phyloP scores from a whole-genome alignment of 2,113 vertebrate genomes.

The human region DNA sequence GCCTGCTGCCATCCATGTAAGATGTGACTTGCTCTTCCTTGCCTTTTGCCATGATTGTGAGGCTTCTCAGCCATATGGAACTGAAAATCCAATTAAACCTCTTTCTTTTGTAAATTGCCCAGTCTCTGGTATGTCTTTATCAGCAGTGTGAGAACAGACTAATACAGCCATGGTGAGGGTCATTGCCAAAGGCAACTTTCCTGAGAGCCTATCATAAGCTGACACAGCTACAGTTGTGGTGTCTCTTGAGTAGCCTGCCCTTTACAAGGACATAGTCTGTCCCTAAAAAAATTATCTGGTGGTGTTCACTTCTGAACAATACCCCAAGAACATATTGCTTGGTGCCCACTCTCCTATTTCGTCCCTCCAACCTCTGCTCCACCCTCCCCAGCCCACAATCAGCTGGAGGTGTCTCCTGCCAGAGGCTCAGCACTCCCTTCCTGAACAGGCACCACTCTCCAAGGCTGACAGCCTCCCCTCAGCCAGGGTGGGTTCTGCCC shows the following conservation, averaged over 20 bases:
- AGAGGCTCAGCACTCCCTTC: too few relatives aligned
- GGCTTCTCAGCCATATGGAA: too few relatives aligned
- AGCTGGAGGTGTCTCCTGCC: neutral
- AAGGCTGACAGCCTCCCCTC: neutral
- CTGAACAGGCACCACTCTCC: rapidly evolving
- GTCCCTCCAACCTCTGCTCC: neutral
- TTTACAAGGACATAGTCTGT: rapidly evolving
- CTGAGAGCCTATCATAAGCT: neutral
- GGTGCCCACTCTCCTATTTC: neutral
- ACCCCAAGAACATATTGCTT: neutral
- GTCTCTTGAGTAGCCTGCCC: neutral
- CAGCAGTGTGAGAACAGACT: too few relatives aligned
- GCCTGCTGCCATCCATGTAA: too few relatives aligned
- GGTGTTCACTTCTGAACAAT: neutral
- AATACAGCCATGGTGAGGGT: neutral
- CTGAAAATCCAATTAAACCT: too few relatives aligned
- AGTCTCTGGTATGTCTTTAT: too few relatives aligned
- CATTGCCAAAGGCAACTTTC: neutral
- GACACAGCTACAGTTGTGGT: rapidly evolving
- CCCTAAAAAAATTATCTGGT: rapidly evolving
- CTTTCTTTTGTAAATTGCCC: too few relatives aligned
- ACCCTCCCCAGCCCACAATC: too few relatives aligned
- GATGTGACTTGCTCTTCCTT: too few relatives aligned
- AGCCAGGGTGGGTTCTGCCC: neutral
- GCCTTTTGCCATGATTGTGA: too few relatives aligned